Evolutionary conservation across 2,797 vertebrate genomes (phyloP), one percentile per base, ranked within the genome.

Genomic region (Ficedula albicollis): DNA sequence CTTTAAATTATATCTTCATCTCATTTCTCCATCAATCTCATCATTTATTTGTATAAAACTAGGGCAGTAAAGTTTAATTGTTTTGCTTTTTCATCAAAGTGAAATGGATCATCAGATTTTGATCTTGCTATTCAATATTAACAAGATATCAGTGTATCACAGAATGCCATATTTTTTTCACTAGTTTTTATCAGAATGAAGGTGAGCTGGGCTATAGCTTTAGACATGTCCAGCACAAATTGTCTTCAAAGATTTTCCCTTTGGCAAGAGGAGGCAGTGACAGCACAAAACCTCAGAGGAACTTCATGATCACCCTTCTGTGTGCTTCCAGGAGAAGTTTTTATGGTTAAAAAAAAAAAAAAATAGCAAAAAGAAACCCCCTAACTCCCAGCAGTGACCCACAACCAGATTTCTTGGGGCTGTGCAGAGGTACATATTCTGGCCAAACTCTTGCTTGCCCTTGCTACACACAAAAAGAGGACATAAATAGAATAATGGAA

Each of bases 111-210:
- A 48, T 19, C 18, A 5, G 3, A 66, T 69, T 46, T 48, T 46
- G 11, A 55, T 67, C 64, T 59, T 77, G 16, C 30, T 39, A 56
- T 15, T 84, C 25, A 20, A 0, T 21, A 32, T 10, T 32, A 84
- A 44, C 14, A 59, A 29, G 11, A 18, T 18, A 19, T 5, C 52
- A 76, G 7, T 6, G 36, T 20, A 39, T 6, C 20, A 59, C 18
- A 63, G 4, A 59, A 25, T n/a, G 15, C 4, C 1, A 1, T 13
- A 1, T 9, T 10, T 13, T 13, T 58, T 83, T 19, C 9, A 6
- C 5, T 46, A 39, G 1, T 0, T 66, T 82, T 68, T 11, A 15
- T 44, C 0, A 15, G 26, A 75, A 30, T 38, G 46, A 77, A 23
- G 5, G 6, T 13, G 39, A 88, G n/a, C n/a, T 76, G 58, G 22